These are phyloP conservation scores for Eupithecia tripunctaria DNA, from an alignment of 2,888 invertebrate genomes.

Conservation along the genomic window DNA sequence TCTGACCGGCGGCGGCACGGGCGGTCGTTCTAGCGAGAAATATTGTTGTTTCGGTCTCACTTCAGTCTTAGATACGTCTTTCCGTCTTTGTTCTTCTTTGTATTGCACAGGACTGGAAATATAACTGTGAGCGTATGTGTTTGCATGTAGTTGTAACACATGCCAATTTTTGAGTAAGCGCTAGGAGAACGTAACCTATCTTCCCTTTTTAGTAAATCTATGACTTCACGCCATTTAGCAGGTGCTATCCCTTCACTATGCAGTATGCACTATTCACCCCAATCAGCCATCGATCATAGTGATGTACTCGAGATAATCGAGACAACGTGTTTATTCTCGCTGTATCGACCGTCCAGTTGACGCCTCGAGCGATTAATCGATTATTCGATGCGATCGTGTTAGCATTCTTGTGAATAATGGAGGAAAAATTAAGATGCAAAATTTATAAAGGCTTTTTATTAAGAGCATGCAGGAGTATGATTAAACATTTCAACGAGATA, in stretches of 20 bases:
- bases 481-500: too few relatives aligned
- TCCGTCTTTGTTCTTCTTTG: too few relatives aligned
- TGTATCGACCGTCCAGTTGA: neutral
- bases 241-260: slow-evolving; percentile 17
- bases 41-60: too few relatives aligned
- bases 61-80: too few relatives aligned
- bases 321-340: slow-evolving; percentile 1
- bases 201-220: too few relatives aligned
- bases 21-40: too few relatives aligned
- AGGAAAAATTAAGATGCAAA: slow-evolving; percentile 3
- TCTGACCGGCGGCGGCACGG: too few relatives aligned
- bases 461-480: neutral
- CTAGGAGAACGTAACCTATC: too few relatives aligned
- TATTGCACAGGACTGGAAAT: too few relatives aligned
- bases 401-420: slow-evolving; percentile 11
- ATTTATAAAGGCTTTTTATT: neutral
- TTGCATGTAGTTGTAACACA: too few relatives aligned
- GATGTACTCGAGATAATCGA: slow-evolving; percentile 17
- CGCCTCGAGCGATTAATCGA: slow-evolving; percentile 18
- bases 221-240: slow-evolving; percentile 17
- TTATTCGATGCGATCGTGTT: slow-evolving; percentile 11
- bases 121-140: too few relatives aligned
- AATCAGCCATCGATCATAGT: slow-evolving; percentile 28
- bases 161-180: too few relatives aligned
- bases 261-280: slow-evolving; percentile 23